Conservation (phyloP, 1,140 invertebrate genomes). For the Cyphomyrmex costatus region DNA sequence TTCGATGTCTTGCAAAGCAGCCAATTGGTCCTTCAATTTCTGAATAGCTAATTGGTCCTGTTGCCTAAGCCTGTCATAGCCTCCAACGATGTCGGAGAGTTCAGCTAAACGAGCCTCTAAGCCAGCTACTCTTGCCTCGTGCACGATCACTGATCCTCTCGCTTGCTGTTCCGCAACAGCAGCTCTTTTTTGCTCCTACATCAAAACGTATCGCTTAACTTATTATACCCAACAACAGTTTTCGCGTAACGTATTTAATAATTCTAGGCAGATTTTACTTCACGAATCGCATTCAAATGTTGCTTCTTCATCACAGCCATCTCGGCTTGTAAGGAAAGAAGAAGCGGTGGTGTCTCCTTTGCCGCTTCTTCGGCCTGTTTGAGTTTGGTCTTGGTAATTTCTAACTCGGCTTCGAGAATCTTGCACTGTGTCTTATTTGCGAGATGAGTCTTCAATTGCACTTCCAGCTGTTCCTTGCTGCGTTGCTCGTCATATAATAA, state of each 20-base stretch:
- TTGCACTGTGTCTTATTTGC: conserved; percentile 87
- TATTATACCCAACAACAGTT: conserved; percentile 24
- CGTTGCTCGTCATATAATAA: conserved; percentile 88
- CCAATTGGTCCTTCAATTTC: conserved; percentile 89
- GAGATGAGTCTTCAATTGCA: conserved; percentile 86
- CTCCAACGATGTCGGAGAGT: conserved; percentile 92
- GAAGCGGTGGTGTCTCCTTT: conserved; percentile 89
- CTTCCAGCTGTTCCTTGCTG: conserved; percentile 89
- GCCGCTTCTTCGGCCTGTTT: conserved; percentile 88
- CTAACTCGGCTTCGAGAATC: conserved; percentile 89
- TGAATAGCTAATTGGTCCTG: conserved; percentile 92
- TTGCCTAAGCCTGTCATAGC: conserved; percentile 91
- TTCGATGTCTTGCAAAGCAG: conserved; percentile 82
- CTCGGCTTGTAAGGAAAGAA: conserved; percentile 91
- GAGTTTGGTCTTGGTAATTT: conserved; percentile 89
- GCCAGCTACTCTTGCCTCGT: conserved; percentile 92
- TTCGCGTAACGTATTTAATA: conserved; percentile 4
- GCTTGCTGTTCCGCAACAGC: conserved; percentile 90
- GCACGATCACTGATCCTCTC: conserved; percentile 89
- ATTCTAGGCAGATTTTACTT: conserved; percentile 83
- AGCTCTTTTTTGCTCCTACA: conserved; percentile 89
- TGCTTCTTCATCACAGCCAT: conserved; percentile 91
- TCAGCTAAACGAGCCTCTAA: conserved; percentile 93
- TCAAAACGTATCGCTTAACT: conserved; percentile 42
- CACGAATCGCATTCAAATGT: conserved; percentile 89